Base-by-base conservation (phyloP, 2,888 invertebrate species). In the Eristalis intricaria region DNA sequence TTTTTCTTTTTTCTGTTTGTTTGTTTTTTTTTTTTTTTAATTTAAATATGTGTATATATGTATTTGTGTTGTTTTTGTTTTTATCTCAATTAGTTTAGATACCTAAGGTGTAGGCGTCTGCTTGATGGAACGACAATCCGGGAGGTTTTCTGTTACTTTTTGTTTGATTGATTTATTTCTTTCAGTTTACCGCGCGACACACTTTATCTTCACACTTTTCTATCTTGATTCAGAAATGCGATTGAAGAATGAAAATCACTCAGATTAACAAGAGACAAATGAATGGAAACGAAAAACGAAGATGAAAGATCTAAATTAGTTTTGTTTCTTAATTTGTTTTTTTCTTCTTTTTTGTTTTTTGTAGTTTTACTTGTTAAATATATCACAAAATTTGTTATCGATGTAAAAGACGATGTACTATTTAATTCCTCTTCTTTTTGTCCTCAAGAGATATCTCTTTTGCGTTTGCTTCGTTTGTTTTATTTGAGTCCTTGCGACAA, bases 381-480 rank as follows among this genome's bases (percentile, higher is more conserved):
- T 87, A 87, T 87, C 87, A 87, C 87, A 87, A 87, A 79, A 79
- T 87, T 84, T 84, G 78, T 84, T 87, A 87, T 87, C 87, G 87
- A 87, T 87, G 87, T 87, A 87, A 87, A 84, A 87, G 84, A 87
- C 87, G 87, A 87, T 87, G 87, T 87, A 87, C 84, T 84, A 73
- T 87, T 75, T 87, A 81, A 71, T 79, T 85, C 78, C 76, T 85
- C 43, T 43, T 7, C 71, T 69, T 66, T 81, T 65, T 58, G 35
- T 77, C 74, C 50, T 50, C 40, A 56, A 65, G 40, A 35, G 64
- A 11, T 60, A 23, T 13, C n/a, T 60, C 26, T 61, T 76, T 61
- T 50, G 13, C 68, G 74, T 71, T 43, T 43, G 43, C 7, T 43
- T 43, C 43, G 58, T 32, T 77, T 75, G 65, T 19, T 50, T 50